These are phyloP conservation scores for Achlya flavicornis DNA, from an alignment of 2,888 invertebrate genomes.

Conservation along the genomic window DNA sequence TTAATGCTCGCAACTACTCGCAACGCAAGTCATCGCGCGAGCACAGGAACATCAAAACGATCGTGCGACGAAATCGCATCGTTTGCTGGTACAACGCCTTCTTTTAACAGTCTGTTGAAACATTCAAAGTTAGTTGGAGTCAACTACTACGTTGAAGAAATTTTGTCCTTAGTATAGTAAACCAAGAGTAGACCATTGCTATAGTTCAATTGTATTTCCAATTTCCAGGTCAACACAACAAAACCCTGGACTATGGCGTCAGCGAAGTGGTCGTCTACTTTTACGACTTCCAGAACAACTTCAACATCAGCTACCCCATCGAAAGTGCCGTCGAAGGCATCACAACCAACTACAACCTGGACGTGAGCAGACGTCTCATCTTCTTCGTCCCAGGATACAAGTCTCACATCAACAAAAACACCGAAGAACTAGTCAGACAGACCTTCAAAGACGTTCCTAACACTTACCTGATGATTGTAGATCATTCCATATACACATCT, in stretches of 20 bases:
- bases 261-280: conserved; percentile 64
- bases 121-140: too few species aligned
- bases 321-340: conserved; percentile 58
- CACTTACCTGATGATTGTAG: conserved; percentile 68
- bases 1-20: too few species aligned
- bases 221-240: conserved; percentile 70
- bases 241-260: conserved; percentile 56
- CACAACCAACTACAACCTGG: conserved; percentile 60
- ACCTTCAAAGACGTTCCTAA: conserved; percentile 66
- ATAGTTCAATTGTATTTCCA: conserved; percentile 4
- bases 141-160: too few species aligned
- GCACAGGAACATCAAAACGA: too few species aligned
- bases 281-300: conserved; percentile 74
- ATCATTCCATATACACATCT: conserved; percentile 72
- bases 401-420: conserved; percentile 66
- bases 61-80: too few species aligned
- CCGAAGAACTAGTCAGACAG: conserved; percentile 64
- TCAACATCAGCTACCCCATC: conserved; percentile 61
- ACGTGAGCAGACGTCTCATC: conserved; percentile 61
- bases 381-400: conserved; percentile 77
- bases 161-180: too few species aligned
- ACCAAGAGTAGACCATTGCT: too few species aligned
- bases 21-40: too few species aligned
- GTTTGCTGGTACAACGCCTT: too few species aligned
- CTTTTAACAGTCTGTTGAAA: too few species aligned